phyloP scores from a whole-genome alignment of 2,797 vertebrate genomes.

The Sternarchorhynchus goeldii region DNA sequence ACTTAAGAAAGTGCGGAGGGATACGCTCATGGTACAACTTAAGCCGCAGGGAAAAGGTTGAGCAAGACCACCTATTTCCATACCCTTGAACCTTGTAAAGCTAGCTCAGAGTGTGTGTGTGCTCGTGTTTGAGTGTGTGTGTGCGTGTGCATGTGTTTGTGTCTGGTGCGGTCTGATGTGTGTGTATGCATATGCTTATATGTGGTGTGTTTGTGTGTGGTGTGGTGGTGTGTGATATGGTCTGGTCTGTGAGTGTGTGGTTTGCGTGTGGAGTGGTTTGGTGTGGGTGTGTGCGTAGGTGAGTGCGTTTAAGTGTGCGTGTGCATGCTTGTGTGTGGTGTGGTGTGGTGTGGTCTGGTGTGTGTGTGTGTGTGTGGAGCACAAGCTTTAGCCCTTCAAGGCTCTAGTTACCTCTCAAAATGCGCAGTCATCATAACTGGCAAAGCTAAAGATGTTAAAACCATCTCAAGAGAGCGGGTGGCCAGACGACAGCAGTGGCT shows the following conservation, averaged over 20 bases:
- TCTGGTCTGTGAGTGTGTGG: too few species aligned
- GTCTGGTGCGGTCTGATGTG: too few species aligned
- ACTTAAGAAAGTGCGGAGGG: slow-evolving; percentile 39
- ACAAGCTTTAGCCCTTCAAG: slow-evolving; percentile 25
- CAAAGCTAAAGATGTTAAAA: background rate
- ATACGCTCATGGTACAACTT: slow-evolving; percentile 19
- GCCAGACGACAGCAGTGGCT: background rate
- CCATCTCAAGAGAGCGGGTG: background rate
- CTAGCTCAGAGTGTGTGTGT: too few species aligned
- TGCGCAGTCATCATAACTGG: slow-evolving; percentile 39
- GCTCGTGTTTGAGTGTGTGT: too few species aligned
- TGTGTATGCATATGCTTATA: slow-evolving; percentile 34
- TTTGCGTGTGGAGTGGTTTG: too few species aligned
- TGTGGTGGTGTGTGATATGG: too few species aligned
- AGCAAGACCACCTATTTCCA: slow-evolving; percentile 41
- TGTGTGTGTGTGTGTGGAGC: slow-evolving; percentile 43
- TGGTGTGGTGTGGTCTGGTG: background rate
- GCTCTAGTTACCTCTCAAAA: slow-evolving; percentile 30
- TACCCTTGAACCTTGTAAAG: too few species aligned
- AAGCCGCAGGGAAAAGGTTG: slow-evolving; percentile 62
- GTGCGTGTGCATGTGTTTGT: too few species aligned
- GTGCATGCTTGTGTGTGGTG: too few species aligned
- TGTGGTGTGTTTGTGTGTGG: slow-evolving; percentile 25
- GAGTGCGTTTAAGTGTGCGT: too few species aligned
- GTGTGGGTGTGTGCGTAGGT: too few species aligned